Base-by-base conservation (phyloP, 2,888 invertebrate species). In the Tryphoninae sp. region DNA sequence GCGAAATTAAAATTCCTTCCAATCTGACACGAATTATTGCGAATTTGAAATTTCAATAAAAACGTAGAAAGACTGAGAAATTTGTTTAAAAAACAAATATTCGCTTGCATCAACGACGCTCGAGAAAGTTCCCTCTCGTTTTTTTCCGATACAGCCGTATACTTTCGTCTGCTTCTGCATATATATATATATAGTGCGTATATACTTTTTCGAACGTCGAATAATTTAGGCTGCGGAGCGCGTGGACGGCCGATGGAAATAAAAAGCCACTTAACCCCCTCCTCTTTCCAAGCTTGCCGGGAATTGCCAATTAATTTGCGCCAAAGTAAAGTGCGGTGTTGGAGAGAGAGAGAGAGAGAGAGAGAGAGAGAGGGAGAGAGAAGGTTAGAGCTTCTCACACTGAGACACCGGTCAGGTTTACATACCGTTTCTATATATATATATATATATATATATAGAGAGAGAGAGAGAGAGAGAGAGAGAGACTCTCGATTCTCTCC, bases 291-390 rank as follows among this genome's bases (percentile, higher is more conserved):
- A 49, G 72, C 78, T 76, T 61, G 59, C 85, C 86, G 83, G 85
- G 85, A 88, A 89, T 89, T 88, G 89, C 88, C 89, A 89, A 90
- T 89, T 89, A 90, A 90, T 90, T 90, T 88, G 88, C 84, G 86
- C 86, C 85, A 86, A 86, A 88, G 87, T 88, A 86, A 88, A 88
- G 88, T 87, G 86, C 87, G 86, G 85, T 84, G 87, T 87, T 87
- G 86, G 87, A 86, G 53, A 65, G 61, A 67, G 33, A 83, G 33
- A 45, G 62, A 69, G 16, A 40, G 65, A 53, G 23, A 55, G 42
- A 65, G 9, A 64, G 19, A 19, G 19, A 19, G 19, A 19, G 19
- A 19, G 19, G 19, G 19, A n/a, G 55, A 64, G 42, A 74, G 9
- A 58, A 65, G 33, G 68, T 19, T 53, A 61, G 45, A 59, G 51